phyloP scores from a whole-genome alignment of 2,113 vertebrate genomes.

The Prinia subflava region DNA sequence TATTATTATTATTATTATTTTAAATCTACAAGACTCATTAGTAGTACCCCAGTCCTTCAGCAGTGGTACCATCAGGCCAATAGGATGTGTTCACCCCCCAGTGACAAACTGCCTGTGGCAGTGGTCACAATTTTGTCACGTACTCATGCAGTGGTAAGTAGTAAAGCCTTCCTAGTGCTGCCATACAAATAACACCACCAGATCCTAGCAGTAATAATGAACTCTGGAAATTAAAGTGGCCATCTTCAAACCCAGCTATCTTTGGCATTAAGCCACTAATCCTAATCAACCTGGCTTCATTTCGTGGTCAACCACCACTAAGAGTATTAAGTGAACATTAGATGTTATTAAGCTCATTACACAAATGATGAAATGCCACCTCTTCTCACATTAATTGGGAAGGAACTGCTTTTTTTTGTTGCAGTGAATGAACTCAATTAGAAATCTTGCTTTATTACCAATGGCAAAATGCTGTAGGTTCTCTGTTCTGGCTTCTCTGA shows the following conservation, averaged over 20 bases:
- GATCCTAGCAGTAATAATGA: not conserved
- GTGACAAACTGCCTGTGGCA: not conserved
- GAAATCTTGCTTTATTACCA: not conserved
- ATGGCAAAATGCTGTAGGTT: not conserved
- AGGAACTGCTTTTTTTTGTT: not conserved
- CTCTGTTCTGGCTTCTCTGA: not conserved
- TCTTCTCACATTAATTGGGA: not conserved
- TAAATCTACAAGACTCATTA: not conserved
- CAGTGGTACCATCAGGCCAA: not conserved
- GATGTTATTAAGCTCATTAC: not conserved
- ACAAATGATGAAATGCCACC: not conserved
- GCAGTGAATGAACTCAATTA: not conserved
- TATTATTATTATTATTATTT: no score
- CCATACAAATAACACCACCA: not conserved
- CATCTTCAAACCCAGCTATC: not conserved
- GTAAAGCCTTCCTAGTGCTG: not conserved
- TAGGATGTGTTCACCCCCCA: fast-evolving
- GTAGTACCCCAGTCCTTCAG: not conserved
- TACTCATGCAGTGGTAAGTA: not conserved
- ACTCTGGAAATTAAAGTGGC: not conserved
- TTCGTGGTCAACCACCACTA: not conserved
- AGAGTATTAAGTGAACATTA: not conserved
- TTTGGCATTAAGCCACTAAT: not conserved
- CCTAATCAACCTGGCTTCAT: not conserved
- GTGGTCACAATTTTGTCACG: not conserved